phyloP scores from a whole-genome alignment of 2,888 invertebrate species.

The Microctonus brassicae region DNA sequence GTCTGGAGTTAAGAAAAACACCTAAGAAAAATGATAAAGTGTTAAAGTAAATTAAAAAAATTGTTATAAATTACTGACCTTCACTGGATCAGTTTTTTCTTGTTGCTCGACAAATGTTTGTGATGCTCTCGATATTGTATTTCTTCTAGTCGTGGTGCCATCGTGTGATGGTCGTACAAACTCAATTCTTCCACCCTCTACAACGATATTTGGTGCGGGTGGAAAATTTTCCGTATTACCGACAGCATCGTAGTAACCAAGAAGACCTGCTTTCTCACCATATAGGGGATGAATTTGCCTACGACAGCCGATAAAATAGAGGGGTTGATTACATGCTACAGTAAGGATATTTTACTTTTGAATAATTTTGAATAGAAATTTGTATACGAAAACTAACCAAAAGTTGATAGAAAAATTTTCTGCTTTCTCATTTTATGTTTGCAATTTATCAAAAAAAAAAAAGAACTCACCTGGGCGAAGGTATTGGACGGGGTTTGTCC shows the following conservation, averaged over 20 bases:
- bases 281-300: constrained; percentile 69
- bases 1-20: too few relatives aligned
- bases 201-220: constrained; percentile 70
- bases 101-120: constrained; percentile 61
- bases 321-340: constrained; percentile 9
- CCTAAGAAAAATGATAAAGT: too few relatives aligned
- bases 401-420: neutral
- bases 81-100: constrained; percentile 65
- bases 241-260: constrained; percentile 66
- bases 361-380: too few relatives aligned
- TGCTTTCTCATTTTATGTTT: too few relatives aligned
- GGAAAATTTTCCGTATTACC: constrained; percentile 66
- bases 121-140: constrained; percentile 60
- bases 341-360: too few relatives aligned
- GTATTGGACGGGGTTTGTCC: constrained; percentile 64
- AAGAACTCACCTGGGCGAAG: constrained; percentile 63
- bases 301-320: constrained; percentile 60
- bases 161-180: constrained; percentile 70
- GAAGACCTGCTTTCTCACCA: constrained; percentile 67
- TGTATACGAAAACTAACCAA: too few relatives aligned
- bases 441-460: neutral
- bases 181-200: constrained; percentile 71
- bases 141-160: constrained; percentile 57
- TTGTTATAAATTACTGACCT: constrained; percentile 52
- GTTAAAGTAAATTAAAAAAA: neutral